These are phyloP conservation scores for Parazoanthus swiftii DNA, from an alignment of 92 coral and sea anemone genomes.

Conservation along the genomic window DNA sequence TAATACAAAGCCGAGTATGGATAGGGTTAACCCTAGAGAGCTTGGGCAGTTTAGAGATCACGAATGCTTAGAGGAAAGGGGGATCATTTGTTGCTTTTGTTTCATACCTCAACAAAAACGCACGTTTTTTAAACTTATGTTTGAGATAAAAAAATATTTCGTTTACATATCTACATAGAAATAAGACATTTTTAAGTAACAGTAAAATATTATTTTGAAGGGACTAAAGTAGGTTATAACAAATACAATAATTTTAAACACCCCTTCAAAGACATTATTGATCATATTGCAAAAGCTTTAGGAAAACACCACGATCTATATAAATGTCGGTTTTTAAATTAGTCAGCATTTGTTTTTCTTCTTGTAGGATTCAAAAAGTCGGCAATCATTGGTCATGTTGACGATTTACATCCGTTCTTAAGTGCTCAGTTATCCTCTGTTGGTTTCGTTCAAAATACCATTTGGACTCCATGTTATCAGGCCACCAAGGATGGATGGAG, in stretches of 20 bases:
- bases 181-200: no score
- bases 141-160: no score
- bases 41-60: no score
- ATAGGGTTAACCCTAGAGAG: no score
- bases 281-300: no score
- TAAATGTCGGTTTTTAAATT: no score
- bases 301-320: not conserved
- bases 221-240: not conserved
- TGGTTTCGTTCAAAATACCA: not conserved
- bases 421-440: constrained; percentile 20
- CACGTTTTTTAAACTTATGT: no score
- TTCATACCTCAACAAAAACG: no score
- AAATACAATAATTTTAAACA: no score
- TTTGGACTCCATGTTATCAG: constrained; percentile 51
- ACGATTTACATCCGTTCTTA: constrained; percentile 17
- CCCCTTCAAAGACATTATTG: not conserved
- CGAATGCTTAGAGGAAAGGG: no score
- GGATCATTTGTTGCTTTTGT: not conserved
- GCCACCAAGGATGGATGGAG: constrained; percentile 24
- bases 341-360: not conserved
- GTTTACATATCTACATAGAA: no score
- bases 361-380: constrained; percentile 22
- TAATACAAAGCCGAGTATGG: no score
- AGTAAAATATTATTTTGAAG: not conserved
- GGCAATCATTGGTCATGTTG: constrained; percentile 22